Percentiles rank a stretch among this genome's conserved stretches.
These are phyloP conservation scores for Siniperca scherzeri DNA, from an alignment of 2,797 vertebrate species.

Conservation along the genomic window DNA sequence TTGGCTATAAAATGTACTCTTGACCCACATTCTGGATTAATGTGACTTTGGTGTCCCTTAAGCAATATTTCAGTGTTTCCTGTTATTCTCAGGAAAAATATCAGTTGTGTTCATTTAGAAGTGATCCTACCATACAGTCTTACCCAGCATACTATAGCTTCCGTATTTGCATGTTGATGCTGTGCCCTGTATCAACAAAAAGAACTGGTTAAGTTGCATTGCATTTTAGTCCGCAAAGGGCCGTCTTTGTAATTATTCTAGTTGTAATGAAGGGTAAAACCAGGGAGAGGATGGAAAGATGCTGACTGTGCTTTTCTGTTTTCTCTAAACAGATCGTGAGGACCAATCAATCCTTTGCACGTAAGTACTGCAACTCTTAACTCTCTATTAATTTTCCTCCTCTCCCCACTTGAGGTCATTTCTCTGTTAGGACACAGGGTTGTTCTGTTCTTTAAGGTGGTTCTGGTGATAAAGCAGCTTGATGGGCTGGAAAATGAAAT, in stretches of 20 bases:
- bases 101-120: neutral
- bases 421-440: constrained; percentile 8
- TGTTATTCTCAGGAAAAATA: neutral
- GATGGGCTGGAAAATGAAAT: constrained; percentile 55
- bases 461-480: constrained; percentile 43
- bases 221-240: neutral
- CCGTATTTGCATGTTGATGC: neutral
- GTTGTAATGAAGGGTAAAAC: constrained; percentile 8
- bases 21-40: constrained; percentile 1
- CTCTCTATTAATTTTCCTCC: neutral
- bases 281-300: constrained; percentile 4
- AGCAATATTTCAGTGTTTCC: neutral
- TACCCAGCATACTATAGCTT: neutral
- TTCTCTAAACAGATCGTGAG: constrained; percentile 81
- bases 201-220: neutral
- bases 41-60: neutral
- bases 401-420: constrained; percentile 10
- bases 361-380: constrained; percentile 74
- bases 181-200: neutral
- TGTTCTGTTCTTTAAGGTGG: constrained; percentile 22
- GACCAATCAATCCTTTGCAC: constrained; percentile 89
- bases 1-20: constrained; percentile 9
- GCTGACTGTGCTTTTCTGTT: constrained; percentile 57
- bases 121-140: neutral
- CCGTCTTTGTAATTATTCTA: constrained; percentile 13